Evolutionary conservation across 2,113 vertebrate species (phyloP).

Genomic region (Myrmophylax atrothorax): DNA sequence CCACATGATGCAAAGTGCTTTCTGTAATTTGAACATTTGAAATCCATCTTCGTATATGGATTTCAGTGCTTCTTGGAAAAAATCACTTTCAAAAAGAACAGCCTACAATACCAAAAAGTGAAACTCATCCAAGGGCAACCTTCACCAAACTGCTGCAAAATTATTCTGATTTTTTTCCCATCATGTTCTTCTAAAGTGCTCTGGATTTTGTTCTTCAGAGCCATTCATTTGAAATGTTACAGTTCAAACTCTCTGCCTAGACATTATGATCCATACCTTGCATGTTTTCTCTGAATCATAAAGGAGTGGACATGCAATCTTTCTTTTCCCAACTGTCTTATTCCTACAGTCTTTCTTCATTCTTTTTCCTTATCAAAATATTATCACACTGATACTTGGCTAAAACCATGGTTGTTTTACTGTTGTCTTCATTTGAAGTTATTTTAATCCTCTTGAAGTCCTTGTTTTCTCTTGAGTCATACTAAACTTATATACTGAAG

Average conservation of each 20-base stretch:
- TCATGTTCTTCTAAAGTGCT: rapidly evolving
- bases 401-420: neutral
- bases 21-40: neutral
- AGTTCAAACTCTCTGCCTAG: neutral
- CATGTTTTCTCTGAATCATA: neutral
- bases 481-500: neutral
- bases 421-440: neutral
- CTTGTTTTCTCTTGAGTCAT: neutral
- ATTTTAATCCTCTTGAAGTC: neutral
- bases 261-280: neutral
- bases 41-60: neutral
- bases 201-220: neutral
- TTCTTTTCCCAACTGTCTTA: neutral
- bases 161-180: neutral
- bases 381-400: neutral
- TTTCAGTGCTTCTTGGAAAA: neutral
- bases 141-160: neutral
- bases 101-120: neutral
- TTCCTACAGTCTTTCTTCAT: neutral
- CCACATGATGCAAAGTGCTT: neutral
- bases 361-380: neutral
- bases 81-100: neutral
- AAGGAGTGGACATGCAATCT: neutral
- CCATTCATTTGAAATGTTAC: neutral
- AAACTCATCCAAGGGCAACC: neutral